Base-by-base conservation (phyloP, 2,888 invertebrate species). In the Acholoe squamosa region DNA sequence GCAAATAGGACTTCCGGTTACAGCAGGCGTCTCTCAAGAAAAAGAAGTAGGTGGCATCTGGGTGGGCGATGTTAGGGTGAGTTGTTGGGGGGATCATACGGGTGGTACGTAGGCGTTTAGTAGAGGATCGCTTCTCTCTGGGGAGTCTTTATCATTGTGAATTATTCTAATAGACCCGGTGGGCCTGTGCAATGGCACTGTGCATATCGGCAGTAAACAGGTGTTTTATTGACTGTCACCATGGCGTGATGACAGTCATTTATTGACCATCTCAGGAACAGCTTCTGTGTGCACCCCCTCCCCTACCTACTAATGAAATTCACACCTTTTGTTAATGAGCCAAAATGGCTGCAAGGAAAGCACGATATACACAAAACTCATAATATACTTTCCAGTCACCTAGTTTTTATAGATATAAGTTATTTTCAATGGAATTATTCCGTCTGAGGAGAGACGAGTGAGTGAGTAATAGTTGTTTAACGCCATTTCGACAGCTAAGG, bases 1-100 rank as follows among this genome's bases (percentile, higher is more conserved):
- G 54, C 52, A 54, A 52, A 54, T 19, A 31, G 52, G 86, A 56
- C 86, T 86, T 86, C 86, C 86, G 52, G 86, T 54, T 31, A 86
- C 86, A 86, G 0, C 86, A 19, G 31, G 31, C 28, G 86, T 19
- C 86, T 86, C 54, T 86, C 86, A 86, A 54, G 86, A 54, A 54
- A 86, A 86, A 86, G 33, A 86, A 86, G 86, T 19, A 0, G 86
- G 52, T n/a, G 86, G 52, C 25, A 7, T 7, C 16, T 52, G 54
- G 86, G 1, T 1, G 86, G 19, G 84, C 5, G 22, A 22, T 51
- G 84, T 1, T 84, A 22, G 34, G 84, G 84, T 22, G 34, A 77
- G 19, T 43, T 77, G 31, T 1, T 7, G 61, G 19, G 61, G 61
- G 5, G 61, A n/a, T 61, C 22, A n/a, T 7, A 61, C 5, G 43